phyloP scores from a whole-genome alignment of 2,113 vertebrate genomes.

The Siphamia tubifer region DNA sequence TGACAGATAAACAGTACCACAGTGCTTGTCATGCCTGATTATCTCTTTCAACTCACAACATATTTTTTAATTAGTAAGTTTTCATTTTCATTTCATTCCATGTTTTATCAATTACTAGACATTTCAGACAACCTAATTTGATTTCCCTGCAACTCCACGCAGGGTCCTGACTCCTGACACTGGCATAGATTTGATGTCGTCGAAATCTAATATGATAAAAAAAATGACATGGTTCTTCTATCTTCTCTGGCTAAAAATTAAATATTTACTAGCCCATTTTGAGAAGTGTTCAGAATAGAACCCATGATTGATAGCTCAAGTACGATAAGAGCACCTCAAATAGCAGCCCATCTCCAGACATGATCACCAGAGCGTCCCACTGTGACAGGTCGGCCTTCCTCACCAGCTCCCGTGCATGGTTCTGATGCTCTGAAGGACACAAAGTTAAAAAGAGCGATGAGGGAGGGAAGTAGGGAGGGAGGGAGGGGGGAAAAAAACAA shows the following conservation, averaged over 20 bases:
- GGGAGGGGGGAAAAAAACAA: not conserved
- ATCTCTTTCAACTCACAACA: too few species aligned
- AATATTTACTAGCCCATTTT: slow-evolving; percentile 19
- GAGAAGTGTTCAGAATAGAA: slow-evolving; percentile 26
- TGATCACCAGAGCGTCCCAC: slow-evolving; percentile 86
- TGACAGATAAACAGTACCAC: too few species aligned
- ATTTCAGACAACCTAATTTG: too few species aligned
- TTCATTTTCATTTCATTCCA: too few species aligned
- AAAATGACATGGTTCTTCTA: slow-evolving; percentile 10
- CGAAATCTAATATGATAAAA: not conserved
- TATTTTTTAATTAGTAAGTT: too few species aligned
- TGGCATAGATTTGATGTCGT: too few species aligned
- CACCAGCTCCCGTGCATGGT: slow-evolving; percentile 88
- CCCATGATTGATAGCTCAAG: not conserved
- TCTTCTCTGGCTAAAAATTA: slow-evolving; percentile 22
- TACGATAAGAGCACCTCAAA: slow-evolving; percentile 80
- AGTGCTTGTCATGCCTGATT: too few species aligned
- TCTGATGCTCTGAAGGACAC: slow-evolving; percentile 79
- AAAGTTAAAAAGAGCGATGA: not conserved
- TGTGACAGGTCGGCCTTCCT: slow-evolving; percentile 78
- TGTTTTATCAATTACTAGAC: too few species aligned
- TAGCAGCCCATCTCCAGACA: slow-evolving; percentile 89
- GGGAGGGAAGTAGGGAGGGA: too few species aligned
- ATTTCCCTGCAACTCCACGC: too few species aligned
- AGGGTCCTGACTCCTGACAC: too few species aligned